A percentile compares a stretch with the other conserved stretches of the same genome.
Conservation (phyloP, 2,888 invertebrate species). For the Trichacis sp. region DNA sequence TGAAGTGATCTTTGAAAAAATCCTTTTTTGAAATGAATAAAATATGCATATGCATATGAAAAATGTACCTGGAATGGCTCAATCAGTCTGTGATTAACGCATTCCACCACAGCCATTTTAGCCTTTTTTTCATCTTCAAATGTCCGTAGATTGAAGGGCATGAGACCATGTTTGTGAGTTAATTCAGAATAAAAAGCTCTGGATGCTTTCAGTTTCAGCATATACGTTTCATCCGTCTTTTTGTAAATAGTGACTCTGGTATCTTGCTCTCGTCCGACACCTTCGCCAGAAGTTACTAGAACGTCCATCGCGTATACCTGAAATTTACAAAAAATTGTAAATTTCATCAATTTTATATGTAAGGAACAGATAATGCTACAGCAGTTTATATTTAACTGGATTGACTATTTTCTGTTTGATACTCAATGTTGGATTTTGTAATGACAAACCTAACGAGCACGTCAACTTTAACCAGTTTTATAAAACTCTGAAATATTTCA, state of each 20-base stretch:
- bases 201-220: conserved; percentile 96
- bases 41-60: too few species aligned
- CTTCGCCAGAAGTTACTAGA: conserved; percentile 95
- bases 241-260: conserved; percentile 97
- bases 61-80: conserved; percentile 92
- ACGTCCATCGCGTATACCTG: conserved; percentile 95
- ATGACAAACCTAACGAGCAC: too few species aligned
- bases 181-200: conserved; percentile 91
- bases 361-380: too few species aligned
- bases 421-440: too few species aligned
- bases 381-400: too few species aligned
- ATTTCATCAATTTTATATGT: background rate
- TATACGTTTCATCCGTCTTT: conserved; percentile 97
- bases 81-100: conserved; percentile 96
- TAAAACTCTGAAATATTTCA: too few species aligned
- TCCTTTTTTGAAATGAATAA: too few species aligned
- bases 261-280: conserved; percentile 92
- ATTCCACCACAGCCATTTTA: conserved; percentile 97
- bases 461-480: too few species aligned
- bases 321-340: conserved; percentile 4
- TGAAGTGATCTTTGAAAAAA: too few species aligned
- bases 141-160: conserved; percentile 96
- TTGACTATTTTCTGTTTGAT: too few species aligned
- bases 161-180: conserved; percentile 90
- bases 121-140: conserved; percentile 98